These are phyloP conservation scores for Rattus norvegicus DNA, from an alignment of 2,113 vertebrate genomes.

Conservation along the genomic window GRCr8 NC_086019.1:64061001-64061500, in stretches of 20 bases:
- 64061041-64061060: neutral
- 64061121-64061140: neutral
- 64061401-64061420: rapidly evolving
- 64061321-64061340: neutral
- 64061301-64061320: no score
- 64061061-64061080: neutral
- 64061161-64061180: neutral
- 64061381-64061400: neutral
- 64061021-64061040: neutral
- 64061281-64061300: neutral
- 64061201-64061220: neutral
- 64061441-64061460: rapidly evolving
- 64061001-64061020: neutral
- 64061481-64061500: rapidly evolving
- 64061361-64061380: neutral
- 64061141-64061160: no score
- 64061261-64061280: neutral
- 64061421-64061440: neutral
- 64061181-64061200: no score
- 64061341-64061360: neutral
- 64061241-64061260: neutral
- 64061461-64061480: rapidly evolving
- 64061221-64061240: no score
- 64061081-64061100: neutral
- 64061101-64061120: no score